These are phyloP conservation scores for Callimorpha dominula DNA, from an alignment of 2,888 invertebrate species.

Conservation along the genomic window DNA sequence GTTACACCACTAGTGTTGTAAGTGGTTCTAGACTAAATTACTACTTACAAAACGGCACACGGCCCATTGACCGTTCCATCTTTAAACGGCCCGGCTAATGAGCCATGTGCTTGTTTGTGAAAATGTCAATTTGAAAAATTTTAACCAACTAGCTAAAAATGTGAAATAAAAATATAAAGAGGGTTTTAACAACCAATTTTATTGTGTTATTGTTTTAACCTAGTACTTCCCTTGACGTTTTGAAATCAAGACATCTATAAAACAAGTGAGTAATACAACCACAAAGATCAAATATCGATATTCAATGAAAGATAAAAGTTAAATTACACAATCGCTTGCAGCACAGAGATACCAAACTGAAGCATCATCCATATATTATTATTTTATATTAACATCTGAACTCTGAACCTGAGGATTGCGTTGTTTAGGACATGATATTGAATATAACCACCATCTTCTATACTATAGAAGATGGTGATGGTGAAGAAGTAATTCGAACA, in stretches of 20 bases:
- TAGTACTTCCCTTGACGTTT: neutral
- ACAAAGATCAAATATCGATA: conserved; percentile 25
- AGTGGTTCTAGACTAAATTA: no score
- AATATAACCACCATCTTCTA: conserved; percentile 18
- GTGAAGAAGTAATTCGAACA: neutral
- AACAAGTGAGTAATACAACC: neutral
- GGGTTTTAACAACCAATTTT: no score
- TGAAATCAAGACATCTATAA: neutral
- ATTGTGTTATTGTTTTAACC: neutral
- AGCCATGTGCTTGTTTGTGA: no score
- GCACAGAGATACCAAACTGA: conserved; percentile 15
- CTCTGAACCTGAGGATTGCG: conserved; percentile 33
- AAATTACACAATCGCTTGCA: conserved; percentile 26
- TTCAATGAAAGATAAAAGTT: conserved; percentile 21
- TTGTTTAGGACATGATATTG: conserved; percentile 17
- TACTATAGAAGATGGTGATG: neutral
- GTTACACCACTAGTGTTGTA: no score
- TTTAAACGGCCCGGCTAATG: no score
- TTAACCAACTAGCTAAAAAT: no score
- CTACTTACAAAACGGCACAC: no score
- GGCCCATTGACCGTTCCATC: no score
- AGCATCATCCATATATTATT: conserved; percentile 23
- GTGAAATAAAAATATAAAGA: no score
- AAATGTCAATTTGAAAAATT: no score
- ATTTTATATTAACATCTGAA: conserved; percentile 45